Percentiles rank a stretch among this genome's conserved stretches.
These are phyloP conservation scores for Hypomecis punctinalis DNA, from an alignment of 2,888 invertebrate genomes.

Conservation along the genomic window DNA sequence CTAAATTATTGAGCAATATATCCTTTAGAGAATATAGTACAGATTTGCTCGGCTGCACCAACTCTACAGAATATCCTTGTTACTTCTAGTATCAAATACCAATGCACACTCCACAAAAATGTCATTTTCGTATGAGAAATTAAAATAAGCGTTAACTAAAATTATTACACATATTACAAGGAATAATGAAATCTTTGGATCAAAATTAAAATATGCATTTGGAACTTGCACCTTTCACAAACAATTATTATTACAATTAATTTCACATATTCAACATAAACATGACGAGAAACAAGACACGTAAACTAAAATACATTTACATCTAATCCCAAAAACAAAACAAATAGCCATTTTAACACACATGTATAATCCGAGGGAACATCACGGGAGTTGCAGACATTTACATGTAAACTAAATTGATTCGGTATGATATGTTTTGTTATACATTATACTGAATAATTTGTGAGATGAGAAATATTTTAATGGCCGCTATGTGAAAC, in stretches of 20 bases:
- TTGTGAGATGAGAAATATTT: conserved; percentile 73
- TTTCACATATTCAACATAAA: conserved; percentile 75
- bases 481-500: conserved; percentile 77
- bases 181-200: conserved; percentile 82
- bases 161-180: conserved; percentile 55
- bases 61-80: conserved; percentile 78
- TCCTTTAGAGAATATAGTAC: conserved; percentile 82
- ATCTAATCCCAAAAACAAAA: conserved; percentile 76
- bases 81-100: conserved; percentile 80
- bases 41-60: conserved; percentile 84
- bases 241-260: conserved; percentile 74
- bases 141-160: conserved; percentile 54
- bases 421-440: conserved; percentile 83
- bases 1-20: conserved; percentile 84
- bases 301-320: conserved; percentile 77
- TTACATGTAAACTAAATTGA: conserved; percentile 69
- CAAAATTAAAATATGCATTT: conserved; percentile 81
- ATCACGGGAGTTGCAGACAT: conserved; percentile 69
- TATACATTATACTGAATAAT: conserved; percentile 75
- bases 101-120: conserved; percentile 81
- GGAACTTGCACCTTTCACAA: conserved; percentile 79
- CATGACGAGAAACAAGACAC: conserved; percentile 76
- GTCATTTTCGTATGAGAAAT: conserved; percentile 75
- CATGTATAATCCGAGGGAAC: conserved; percentile 64
- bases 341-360: conserved; percentile 75